These are phyloP conservation scores for Pipra filicauda DNA, from an alignment of 2,113 vertebrate genomes.

Conservation along the genomic window DNA sequence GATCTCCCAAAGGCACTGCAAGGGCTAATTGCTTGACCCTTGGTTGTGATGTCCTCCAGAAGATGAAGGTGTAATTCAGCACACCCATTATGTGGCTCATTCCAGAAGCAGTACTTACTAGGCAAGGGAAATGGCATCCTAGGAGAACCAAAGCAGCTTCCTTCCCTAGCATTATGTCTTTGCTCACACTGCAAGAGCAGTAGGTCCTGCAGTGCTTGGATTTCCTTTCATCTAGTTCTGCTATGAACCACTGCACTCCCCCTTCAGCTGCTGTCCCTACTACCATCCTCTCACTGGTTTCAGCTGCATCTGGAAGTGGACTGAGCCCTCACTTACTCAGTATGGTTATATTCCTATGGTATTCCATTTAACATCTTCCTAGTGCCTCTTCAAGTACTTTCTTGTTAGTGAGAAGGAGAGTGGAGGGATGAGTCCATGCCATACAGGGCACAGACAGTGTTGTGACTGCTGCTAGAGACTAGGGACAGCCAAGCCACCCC, in stretches of 20 bases:
- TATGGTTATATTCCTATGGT: neutral
- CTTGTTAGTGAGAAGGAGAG: neutral
- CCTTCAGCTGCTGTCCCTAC: neutral
- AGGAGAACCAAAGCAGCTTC: neutral
- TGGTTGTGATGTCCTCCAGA: neutral
- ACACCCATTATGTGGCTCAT: neutral
- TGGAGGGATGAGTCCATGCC: neutral
- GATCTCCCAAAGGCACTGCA: neutral
- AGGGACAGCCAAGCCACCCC: neutral
- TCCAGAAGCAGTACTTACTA: neutral
- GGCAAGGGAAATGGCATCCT: neutral
- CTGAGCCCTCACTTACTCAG: neutral
- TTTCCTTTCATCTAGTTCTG: neutral
- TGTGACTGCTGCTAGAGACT: neutral
- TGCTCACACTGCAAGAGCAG: neutral
- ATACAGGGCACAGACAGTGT: neutral
- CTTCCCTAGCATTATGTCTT: neutral
- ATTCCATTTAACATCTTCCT: neutral
- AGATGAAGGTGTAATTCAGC: neutral
- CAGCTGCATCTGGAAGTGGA: neutral
- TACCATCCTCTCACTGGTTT: neutral
- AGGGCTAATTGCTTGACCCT: neutral
- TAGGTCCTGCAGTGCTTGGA: neutral
- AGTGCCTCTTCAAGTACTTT: neutral
- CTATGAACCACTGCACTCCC: rapidly evolving